Percentiles rank a stretch among this genome's conserved stretches.
phyloP scores from a whole-genome alignment of 2,888 invertebrate species.

The Meganola albula region DNA sequence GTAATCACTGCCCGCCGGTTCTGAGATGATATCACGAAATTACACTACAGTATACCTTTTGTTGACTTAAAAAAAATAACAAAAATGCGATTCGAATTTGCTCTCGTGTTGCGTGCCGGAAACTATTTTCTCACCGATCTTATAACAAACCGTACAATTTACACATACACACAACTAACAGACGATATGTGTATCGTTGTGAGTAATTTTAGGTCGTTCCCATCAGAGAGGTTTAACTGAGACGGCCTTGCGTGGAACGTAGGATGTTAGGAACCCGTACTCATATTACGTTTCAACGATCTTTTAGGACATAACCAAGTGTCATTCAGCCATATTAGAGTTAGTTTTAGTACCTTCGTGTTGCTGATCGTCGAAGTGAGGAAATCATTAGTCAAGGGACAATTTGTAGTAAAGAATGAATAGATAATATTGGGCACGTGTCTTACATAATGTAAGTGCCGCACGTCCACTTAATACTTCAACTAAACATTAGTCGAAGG shows the following conservation, averaged over 20 bases:
- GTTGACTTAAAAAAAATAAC: constrained; percentile 27
- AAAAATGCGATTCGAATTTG: constrained; percentile 31
- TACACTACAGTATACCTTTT: constrained; percentile 26
- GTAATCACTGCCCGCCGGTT: constrained; percentile 49
- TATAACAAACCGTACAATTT: constrained; percentile 34
- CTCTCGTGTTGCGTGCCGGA: constrained; percentile 32
- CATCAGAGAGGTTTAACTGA: constrained; percentile 37
- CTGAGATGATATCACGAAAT: constrained; percentile 22
- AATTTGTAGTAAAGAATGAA: constrained; percentile 39
- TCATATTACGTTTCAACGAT: too few relatives aligned
- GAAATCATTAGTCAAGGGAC: too few relatives aligned
- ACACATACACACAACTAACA: constrained; percentile 31
- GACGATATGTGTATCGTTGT: constrained; percentile 41
- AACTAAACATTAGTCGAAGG: constrained; percentile 40
- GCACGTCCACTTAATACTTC: constrained; percentile 34
- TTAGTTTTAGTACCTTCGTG: too few relatives aligned
- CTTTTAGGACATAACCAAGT: too few relatives aligned
- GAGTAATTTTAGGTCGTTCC: constrained; percentile 67
- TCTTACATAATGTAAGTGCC: constrained; percentile 31
- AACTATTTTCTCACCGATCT: constrained; percentile 36
- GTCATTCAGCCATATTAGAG: too few relatives aligned
- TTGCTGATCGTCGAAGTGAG: too few relatives aligned
- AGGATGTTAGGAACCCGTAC: constrained; percentile 12
- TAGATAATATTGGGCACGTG: constrained; percentile 38
- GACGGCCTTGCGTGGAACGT: constrained; percentile 44